These are phyloP conservation scores for Amphipyra berbera DNA, from an alignment of 2,888 invertebrate genomes.

Conservation along the genomic window DNA sequence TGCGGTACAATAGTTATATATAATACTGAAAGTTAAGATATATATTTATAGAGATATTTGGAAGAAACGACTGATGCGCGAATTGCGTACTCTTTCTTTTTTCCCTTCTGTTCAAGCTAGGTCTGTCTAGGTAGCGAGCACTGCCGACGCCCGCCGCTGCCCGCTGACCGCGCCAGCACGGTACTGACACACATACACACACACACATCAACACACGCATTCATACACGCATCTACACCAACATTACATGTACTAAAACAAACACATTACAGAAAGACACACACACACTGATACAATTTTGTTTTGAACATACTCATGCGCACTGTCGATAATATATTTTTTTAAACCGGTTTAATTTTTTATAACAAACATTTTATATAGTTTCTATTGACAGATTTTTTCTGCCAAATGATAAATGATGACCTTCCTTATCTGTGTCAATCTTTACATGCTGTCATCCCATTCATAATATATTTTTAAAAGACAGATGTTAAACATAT, in stretches of 20 bases:
- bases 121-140: constrained; percentile 89
- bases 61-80: constrained; percentile 89
- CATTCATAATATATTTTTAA: constrained; percentile 56
- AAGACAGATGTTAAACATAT: background rate
- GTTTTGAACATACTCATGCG: constrained; percentile 65
- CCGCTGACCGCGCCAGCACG: constrained; percentile 81
- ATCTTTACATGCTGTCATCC: background rate
- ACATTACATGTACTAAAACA: constrained; percentile 9
- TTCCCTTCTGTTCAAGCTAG: constrained; percentile 90
- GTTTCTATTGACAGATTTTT: background rate
- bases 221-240: constrained; percentile 44
- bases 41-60: constrained; percentile 73
- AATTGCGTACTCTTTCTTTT: constrained; percentile 87
- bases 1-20: constrained; percentile 60
- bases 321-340: constrained; percentile 61
- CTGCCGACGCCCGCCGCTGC: constrained; percentile 80
- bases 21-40: constrained; percentile 62
- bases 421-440: background rate
- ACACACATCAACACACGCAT: constrained; percentile 33
- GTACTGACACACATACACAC: constrained; percentile 80
- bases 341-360: background rate
- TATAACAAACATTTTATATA: constrained; percentile 2
- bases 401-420: background rate
- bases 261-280: constrained; percentile 48
- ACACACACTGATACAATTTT: constrained; percentile 66